phyloP scores from a whole-genome alignment of 2,113 vertebrate genomes.

The Heloderma charlesbogerti region DNA sequence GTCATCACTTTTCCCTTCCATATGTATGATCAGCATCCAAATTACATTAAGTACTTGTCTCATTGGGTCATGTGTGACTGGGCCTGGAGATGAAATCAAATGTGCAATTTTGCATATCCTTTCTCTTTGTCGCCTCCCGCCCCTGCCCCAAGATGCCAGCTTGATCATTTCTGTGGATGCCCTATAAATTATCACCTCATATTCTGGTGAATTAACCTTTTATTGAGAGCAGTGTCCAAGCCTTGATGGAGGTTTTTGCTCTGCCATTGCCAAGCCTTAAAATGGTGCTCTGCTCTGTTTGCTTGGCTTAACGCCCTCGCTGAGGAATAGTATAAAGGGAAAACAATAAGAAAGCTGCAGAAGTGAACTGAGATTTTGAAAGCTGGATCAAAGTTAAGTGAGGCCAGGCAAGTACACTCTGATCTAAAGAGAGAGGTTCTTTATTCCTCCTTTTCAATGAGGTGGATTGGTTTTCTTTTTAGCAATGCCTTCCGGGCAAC shows the following conservation, averaged over 20 bases:
- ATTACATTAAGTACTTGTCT: background rate
- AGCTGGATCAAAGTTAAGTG: constrained; percentile 31
- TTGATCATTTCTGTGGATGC: constrained; percentile 23
- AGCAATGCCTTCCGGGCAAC: background rate
- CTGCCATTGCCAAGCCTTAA: background rate
- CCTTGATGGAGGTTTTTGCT: constrained; percentile 13
- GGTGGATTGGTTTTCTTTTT: constrained; percentile 33
- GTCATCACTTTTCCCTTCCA: rapidly evolving
- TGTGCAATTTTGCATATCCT: background rate
- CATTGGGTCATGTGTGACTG: background rate
- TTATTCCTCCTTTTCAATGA: constrained; percentile 2
- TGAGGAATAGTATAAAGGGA: constrained; percentile 16
- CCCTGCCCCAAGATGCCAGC: background rate
- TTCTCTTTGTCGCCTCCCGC: background rate
- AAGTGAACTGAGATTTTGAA: constrained; percentile 49
- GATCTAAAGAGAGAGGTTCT: constrained; percentile 13
- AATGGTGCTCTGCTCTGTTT: constrained; percentile 23
- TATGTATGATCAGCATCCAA: background rate
- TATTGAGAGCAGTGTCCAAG: background rate
- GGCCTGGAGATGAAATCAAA: background rate
- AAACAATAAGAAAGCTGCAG: constrained; percentile 6
- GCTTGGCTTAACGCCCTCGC: rapidly evolving
- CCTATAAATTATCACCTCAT: background rate
- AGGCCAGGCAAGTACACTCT: constrained; percentile 34
- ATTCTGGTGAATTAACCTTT: constrained; percentile 7